Base-by-base conservation (phyloP, 1,140 invertebrate genomes). In the Drosophila eugracilis region DNA sequence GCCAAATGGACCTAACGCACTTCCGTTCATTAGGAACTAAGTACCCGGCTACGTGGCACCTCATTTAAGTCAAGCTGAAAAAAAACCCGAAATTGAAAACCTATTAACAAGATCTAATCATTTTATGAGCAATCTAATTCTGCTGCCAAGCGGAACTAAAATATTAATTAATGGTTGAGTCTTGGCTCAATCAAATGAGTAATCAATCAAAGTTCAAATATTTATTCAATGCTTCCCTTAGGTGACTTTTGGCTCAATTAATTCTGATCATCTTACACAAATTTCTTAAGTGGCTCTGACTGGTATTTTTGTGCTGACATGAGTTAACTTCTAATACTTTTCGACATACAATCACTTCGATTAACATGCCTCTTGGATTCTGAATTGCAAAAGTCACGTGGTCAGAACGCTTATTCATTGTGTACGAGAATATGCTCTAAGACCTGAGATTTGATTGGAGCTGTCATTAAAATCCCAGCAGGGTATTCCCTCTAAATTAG, bases 21-120 rank as follows among this genome's bases (percentile, higher is more conserved):
- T 85, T 80, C 73, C 58, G 67, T 77, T 86, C 80, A 85, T 86
- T 80, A 65, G 54, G 39, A 65, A 62, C 59, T 58, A 86, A 76
- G 72, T 75, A 52, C 21, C 52, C 32, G 24, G n/a, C 59, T 44
- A 32, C 60, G 52, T 52, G 75, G 60, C 57, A 63, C 74, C 78
- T 59, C 19, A 83, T 78, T 74, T 34, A 19, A 5, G 34, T 6
- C 28, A 22, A 22, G n/a, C n/a, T n/a, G n/a, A 19, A 44, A 10
- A 22, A 57, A 73, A 63, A 71, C 59, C 19, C 14, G 12, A 71
- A 50, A 66, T 52, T 44, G n/a, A 48, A 59, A 79, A 65, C 30
- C 47, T 39, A 59, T 62, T 57, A 69, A 65, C 48, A 41, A 49
- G 24, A 36, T 50, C 30, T 39, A 28, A 47, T 10, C 24, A 37